A percentile compares a stretch with the other conserved stretches of the same genome.
Conservation (phyloP, 2,797 vertebrate genomes). For the Microcaecilia unicolor region DNA sequence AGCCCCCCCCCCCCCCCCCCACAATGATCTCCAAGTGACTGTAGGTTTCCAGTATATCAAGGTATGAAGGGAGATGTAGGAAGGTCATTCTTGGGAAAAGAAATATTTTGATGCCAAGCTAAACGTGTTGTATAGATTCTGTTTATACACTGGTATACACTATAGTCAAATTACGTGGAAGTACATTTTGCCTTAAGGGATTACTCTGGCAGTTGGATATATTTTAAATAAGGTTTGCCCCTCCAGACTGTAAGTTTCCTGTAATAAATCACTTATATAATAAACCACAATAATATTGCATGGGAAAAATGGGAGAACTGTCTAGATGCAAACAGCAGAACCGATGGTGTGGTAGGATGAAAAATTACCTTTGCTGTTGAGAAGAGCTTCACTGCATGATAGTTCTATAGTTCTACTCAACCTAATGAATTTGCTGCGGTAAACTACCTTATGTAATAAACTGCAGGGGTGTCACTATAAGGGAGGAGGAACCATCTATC, state of each 20-base stretch:
- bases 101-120: conserved; percentile 49
- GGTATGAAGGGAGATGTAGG: no score
- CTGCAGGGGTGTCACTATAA: conserved; percentile 17
- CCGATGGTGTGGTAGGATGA: background rate
- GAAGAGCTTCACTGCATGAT: conserved; percentile 1
- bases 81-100: no score
- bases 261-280: conserved; percentile 56
- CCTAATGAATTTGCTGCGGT: conserved; percentile 15
- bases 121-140: conserved; percentile 52
- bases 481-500: conserved; percentile 22
- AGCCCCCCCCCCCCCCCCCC: no score
- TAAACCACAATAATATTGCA: conserved; percentile 40
- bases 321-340: conserved; percentile 20
- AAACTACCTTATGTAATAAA: conserved; percentile 41
- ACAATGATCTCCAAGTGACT: no score
- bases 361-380: background rate
- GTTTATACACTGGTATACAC: conserved; percentile 58
- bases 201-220: conserved; percentile 53
- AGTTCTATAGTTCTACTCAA: background rate
- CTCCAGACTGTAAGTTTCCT: conserved; percentile 38
- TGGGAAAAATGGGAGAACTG: background rate
- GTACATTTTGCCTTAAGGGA: conserved; percentile 54
- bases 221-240: conserved; percentile 55
- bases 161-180: conserved; percentile 59
- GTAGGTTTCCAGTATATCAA: no score